Evolutionary conservation across 1,140 invertebrate species (phyloP), one percentile per base, ranked within the genome.

Genomic region (Drosophila nasuta): DNA sequence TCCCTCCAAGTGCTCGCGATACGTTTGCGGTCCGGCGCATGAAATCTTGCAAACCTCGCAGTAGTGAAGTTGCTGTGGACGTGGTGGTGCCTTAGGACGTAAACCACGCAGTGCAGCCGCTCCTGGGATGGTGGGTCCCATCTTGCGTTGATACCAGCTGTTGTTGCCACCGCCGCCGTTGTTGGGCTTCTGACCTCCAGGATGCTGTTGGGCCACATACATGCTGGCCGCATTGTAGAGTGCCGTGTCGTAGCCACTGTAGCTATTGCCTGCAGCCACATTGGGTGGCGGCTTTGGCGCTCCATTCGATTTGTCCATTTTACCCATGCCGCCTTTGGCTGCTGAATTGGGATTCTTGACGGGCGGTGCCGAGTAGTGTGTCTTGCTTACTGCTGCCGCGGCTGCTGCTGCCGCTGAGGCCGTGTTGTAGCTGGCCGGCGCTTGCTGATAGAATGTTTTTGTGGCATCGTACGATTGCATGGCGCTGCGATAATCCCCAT

Each of bases 11-110:
- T 99, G 98, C 92, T 99, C 98, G 62, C 98, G 95, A 93, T 99
- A 99, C 0, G 98, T 99, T 94, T 98, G 97, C 1, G 97, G 97
- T 1, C 98, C 98, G 78, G 97, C 98, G 94, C 98, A 99, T 75
- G 97, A 99, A 87, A 99, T 99, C 92, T 99, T 99, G 93, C 98
- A 99, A 3, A 99, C 97, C 93, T 99, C 97, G 92, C 97, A 98
- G 93, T 98, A 98, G 93, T 98, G 97, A 54, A 98, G 93, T 89
- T 98, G 97, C 90, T 98, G 97, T 11, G 97, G 96, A 82, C 98
- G 97, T 1, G 97, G 97, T 11, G 96, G 96, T 11, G 96, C 95
- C 93, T 97, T 97, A 1, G 96, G 81, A 0, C 91, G 81, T 59
- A 85, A 13, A 4, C 81, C 82, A 7, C 82, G 75, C 17, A 91